Evolutionary conservation across 1,140 invertebrate species (phyloP), one percentile per base, ranked within the genome.

Genomic region (Drosophila insularis): DNA sequence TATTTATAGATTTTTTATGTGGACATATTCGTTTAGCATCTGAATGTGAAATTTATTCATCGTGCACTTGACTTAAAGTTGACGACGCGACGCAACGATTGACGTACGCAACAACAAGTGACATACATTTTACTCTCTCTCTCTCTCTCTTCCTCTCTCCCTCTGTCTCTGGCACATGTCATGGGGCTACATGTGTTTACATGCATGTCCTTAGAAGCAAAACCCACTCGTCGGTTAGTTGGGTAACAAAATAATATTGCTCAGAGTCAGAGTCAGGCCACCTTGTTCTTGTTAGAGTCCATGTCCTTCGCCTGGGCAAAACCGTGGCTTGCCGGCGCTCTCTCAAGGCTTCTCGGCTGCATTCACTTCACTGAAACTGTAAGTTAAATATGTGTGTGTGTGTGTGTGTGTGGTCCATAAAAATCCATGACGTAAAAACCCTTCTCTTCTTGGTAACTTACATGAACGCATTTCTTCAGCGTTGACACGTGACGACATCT

Each of bases 121-220:
- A 37, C 35, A 43, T 19, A 40, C 31, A 61, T 61, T 61, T 27
- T 40, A 13, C 23, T 17, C n/a, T 4, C 37, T 46, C 21, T 35
- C 58, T n/a, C 50, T 35, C 32, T 35, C 2, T 5, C 27, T 27
- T 27, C 27, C 5, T 27, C 27, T 27, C 39, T 17, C 21, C 27
- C 58, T n/a, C 50, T 60, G 70, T 65, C 67, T 35, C 32, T 35
- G 64, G 56, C 46, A 66, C 73, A 66, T 85, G 80, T 80, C 69
- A 50, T 43, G 43, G 43, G 43, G 43, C 62, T 77, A 80, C 73
- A 80, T 84, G 68, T 84, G 81, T 78, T 85, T 80, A 80, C 81
- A 74, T 80, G 77, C 81, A 74, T 85, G 77, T 78, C 64, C 63
- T 78, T 77, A 37, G 35, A 37, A 13, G 35, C 43, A 50, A 68